These are phyloP conservation scores for Cylindroiulus punctatus DNA, from an alignment of 2,888 invertebrate species.

Conservation along the genomic window DNA sequence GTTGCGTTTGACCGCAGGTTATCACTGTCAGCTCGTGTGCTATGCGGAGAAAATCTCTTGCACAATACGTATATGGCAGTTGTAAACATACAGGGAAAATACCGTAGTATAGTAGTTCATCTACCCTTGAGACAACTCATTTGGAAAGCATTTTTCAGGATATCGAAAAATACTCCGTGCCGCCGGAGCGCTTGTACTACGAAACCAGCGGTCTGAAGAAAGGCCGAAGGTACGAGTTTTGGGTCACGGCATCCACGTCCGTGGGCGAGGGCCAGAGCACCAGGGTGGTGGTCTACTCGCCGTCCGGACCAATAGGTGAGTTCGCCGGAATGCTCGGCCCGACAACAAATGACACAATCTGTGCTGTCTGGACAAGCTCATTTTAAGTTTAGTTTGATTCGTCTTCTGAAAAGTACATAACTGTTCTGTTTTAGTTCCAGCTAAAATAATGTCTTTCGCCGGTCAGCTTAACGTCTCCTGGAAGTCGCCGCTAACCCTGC, in stretches of 20 bases:
- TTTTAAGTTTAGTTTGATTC: too few relatives aligned
- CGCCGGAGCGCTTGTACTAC: slow-evolving; percentile 61
- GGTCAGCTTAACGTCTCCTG: slow-evolving; percentile 62
- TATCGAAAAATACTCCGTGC: slow-evolving; percentile 59
- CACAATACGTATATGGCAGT: too few relatives aligned
- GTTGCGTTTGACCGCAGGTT: too few relatives aligned
- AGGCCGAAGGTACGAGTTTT: slow-evolving; percentile 63
- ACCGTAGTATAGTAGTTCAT: too few relatives aligned
- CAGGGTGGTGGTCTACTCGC: slow-evolving; percentile 72
- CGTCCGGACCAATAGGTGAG: slow-evolving; percentile 63
- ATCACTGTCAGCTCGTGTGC: too few relatives aligned
- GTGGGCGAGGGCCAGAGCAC: slow-evolving; percentile 69
- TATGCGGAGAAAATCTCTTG: too few relatives aligned
- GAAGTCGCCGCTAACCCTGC: slow-evolving; percentile 73
- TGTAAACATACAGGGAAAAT: too few relatives aligned
- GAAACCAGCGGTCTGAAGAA: slow-evolving; percentile 57
- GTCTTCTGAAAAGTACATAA: too few relatives aligned
- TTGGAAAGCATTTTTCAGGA: slow-evolving; percentile 56
- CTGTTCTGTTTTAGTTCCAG: slow-evolving; percentile 73
- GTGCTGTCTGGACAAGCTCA: too few relatives aligned
- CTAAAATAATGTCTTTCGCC: slow-evolving; percentile 82
- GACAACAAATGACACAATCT: too few relatives aligned
- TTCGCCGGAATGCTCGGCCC: too few relatives aligned
- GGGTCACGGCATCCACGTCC: slow-evolving; percentile 65
- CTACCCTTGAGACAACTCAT: too few relatives aligned